Evolutionary conservation across 2,113 vertebrate species (phyloP).

Genomic region (Sprattus sprattus): DNA sequence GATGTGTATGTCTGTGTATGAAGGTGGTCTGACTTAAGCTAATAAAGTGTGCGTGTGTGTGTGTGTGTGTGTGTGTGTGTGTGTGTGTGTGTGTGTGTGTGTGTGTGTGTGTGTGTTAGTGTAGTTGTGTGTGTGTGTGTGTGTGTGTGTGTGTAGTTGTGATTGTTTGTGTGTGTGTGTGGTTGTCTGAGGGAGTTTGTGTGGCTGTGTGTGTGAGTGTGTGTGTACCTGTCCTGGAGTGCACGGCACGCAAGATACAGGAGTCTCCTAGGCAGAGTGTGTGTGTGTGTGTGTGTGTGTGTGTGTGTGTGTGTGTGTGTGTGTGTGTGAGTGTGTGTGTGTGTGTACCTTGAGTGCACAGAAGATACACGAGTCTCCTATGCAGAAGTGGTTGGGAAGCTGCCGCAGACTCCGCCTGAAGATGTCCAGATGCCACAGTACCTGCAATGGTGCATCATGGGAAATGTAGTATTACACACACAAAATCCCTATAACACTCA

Average conservation of each 20-base stretch:
- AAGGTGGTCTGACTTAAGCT: too few species aligned
- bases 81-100: too few species aligned
- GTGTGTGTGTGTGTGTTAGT: too few species aligned
- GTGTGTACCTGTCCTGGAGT: slow-evolving; percentile 58
- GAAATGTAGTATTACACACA: neutral
- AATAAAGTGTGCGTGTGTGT: too few species aligned
- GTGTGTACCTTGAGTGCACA: slow-evolving; percentile 92
- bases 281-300: too few species aligned
- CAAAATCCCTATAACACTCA: too few species aligned
- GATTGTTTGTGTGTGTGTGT: slow-evolving; percentile 44
- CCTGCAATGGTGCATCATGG: slow-evolving; percentile 64
- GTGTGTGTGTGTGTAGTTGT: neutral
- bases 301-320: neutral
- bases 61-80: too few species aligned
- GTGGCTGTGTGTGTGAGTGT: slow-evolving; percentile 21
- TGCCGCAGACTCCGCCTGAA: slow-evolving; percentile 92
- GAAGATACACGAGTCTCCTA: slow-evolving; percentile 95
- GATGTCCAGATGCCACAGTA: slow-evolving; percentile 97
- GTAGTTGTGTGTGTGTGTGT: too few species aligned
- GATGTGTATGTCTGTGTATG: too few species aligned
- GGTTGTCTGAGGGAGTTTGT: too few species aligned
- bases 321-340: neutral
- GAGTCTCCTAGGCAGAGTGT: too few species aligned
- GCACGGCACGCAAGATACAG: too few species aligned
- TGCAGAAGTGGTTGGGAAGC: slow-evolving; percentile 89